These are phyloP conservation scores for Tokudaia tokunoshimensis DNA, from an alignment of 2,797 vertebrate genomes.

Conservation along the genomic window DNA sequence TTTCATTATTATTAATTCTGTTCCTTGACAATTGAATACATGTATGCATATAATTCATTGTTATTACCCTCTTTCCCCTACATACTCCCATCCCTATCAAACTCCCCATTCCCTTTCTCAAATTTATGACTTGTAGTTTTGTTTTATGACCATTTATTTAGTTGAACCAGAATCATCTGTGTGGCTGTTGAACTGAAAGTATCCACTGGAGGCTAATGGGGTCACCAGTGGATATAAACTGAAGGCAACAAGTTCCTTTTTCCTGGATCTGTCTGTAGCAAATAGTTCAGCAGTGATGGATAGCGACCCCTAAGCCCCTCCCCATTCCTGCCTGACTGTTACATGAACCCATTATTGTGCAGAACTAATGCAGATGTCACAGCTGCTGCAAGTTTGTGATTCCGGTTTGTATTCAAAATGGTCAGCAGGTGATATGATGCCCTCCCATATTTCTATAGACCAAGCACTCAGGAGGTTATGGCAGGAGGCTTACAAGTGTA, in stretches of 20 bases:
- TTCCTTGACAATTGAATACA: not conserved
- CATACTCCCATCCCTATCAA: not conserved
- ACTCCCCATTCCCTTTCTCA: not conserved
- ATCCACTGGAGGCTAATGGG: not conserved
- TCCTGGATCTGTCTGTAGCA: not conserved
- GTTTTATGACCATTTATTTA: not conserved
- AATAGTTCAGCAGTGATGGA: not conserved
- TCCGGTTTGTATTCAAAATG: constrained; percentile 29
- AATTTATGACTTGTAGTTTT: not conserved
- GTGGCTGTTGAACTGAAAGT: not conserved
- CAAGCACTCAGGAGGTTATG: not conserved
- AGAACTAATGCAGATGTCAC: not conserved
- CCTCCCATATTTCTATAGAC: not conserved
- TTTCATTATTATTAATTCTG: not conserved
- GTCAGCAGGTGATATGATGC: not conserved
- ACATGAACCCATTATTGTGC: not conserved
- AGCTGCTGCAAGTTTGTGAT: not conserved
- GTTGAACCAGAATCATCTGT: not conserved
- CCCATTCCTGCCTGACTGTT: not conserved
- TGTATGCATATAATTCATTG: not conserved
- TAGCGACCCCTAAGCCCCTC: not conserved
- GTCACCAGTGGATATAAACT: not conserved
- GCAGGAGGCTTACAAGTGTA: not conserved
- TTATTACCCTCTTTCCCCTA: not conserved
- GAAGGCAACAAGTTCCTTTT: not conserved